Evolutionary conservation across 1,140 invertebrate genomes (phyloP), one percentile per base, ranked within the genome.

Genomic region (Periplaneta americana): DNA sequence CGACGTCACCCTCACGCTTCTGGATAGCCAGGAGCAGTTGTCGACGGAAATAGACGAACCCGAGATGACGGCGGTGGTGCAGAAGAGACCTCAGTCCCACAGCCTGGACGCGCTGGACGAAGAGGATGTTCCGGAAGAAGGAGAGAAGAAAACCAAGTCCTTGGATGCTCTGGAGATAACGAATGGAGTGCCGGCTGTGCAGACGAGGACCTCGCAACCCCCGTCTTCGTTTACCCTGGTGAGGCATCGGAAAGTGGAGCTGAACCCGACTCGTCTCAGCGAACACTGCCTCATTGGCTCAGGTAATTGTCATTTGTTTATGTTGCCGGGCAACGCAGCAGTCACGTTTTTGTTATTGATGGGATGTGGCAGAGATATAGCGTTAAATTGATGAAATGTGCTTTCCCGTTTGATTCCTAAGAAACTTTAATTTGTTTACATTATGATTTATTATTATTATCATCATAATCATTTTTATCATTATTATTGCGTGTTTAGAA

Each of bases 231-330:
- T 90, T 81, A 87, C 87, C 10, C 82, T 91, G 33, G 86, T 88
- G 32, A 87, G 86, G 74, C 89, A 90, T 82, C 85, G 87, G 80
- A 91, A 89, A 83, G 89, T 88, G 36, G 88, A 88, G 80, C 84
- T 88, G 17, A 86, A 86, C 32, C 86, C 57, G 18, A 80, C 80
- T 0, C 66, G 80, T 75, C 75, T 77, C 15, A 78, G 39, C 31
- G 75, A 57, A 34, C 35, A 81, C 18, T 78, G 39, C 75, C 75
- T 81, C 10, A 34, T 81, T 11, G 11, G 28, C 32, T 33, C 79
- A 34, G 75, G 81, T 81, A 31, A 78, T 32, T 76, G 74, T 2
- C 74, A 17, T 22, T 34, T 15, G 39, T 22, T 34, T 31, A 32
- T 18, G 31, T 76, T 17, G 17, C 3, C 31, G 17, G 17, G 34